A percentile compares a stretch with the other conserved stretches of the same genome.
Evolutionary conservation across 2,888 invertebrate genomes (phyloP).

Genomic region (Tetragonula carbonaria): DNA sequence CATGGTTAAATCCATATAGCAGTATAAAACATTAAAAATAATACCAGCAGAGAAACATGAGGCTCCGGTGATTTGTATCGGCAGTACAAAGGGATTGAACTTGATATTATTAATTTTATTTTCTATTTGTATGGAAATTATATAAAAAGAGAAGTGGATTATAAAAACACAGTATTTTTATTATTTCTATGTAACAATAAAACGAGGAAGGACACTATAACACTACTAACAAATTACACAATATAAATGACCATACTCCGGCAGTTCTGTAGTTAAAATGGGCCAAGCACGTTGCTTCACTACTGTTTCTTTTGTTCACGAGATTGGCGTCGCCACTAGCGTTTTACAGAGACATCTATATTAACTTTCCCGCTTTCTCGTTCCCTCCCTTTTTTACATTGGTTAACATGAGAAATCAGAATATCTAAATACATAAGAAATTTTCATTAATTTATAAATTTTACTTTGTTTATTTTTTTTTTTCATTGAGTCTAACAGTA

Average conservation of each 20-base stretch:
- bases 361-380: slow-evolving; percentile 10
- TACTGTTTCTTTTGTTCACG: slow-evolving; percentile 37
- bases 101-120: slow-evolving; percentile 49
- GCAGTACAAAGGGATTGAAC: slow-evolving; percentile 45
- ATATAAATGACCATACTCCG: slow-evolving; percentile 68
- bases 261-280: slow-evolving; percentile 66
- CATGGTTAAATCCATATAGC: slow-evolving; percentile 74
- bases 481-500: not conserved
- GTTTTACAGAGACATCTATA: slow-evolving; percentile 35
- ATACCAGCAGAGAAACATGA: slow-evolving; percentile 71
- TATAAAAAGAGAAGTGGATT: slow-evolving; percentile 39
- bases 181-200: slow-evolving; percentile 42
- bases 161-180: slow-evolving; percentile 54
- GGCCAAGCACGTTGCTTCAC: slow-evolving; percentile 61
- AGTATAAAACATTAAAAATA: slow-evolving; percentile 76
- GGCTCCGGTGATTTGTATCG: slow-evolving; percentile 68
- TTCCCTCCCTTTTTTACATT: slow-evolving; percentile 6
- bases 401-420: not conserved
- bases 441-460: not conserved
- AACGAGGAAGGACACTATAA: slow-evolving; percentile 23
- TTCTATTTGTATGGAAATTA: slow-evolving; percentile 26
- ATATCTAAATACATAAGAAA: slow-evolving; percentile 10
- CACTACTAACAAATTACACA: slow-evolving; percentile 63
- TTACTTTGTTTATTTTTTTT: not conserved
- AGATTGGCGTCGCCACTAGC: slow-evolving; percentile 55